A percentile compares a stretch with the other conserved stretches of the same genome.
phyloP scores from a whole-genome alignment of 2,113 vertebrate species.

The Myotis lucifugus region DNA sequence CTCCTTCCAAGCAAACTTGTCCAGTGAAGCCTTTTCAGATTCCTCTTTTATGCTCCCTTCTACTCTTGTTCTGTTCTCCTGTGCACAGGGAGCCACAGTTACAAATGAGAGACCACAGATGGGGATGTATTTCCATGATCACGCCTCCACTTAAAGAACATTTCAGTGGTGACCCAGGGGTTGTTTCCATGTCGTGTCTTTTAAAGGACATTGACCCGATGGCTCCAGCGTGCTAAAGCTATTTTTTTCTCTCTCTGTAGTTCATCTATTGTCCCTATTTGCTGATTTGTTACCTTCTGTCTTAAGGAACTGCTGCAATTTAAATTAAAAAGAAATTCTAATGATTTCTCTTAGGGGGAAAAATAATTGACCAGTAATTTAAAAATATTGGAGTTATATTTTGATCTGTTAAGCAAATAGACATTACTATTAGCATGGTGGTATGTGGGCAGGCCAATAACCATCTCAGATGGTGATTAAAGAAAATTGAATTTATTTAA shows the following conservation, averaged over 20 bases:
- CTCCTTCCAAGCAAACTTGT: neutral
- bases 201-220: neutral
- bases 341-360: neutral
- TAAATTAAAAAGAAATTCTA: constrained; percentile 49
- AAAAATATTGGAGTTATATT: constrained; percentile 50
- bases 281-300: neutral
- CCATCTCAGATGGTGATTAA: too few relatives aligned
- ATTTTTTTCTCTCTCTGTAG: neutral
- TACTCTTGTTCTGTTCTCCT: neutral
- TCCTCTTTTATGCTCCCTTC: neutral
- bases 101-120: neutral
- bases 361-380: constrained; percentile 16
- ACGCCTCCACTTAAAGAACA: constrained; percentile 12
- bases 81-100: neutral
- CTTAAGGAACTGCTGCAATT: neutral
- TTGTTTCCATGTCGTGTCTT: constrained; percentile 24
- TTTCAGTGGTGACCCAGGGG: neutral
- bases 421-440: neutral
- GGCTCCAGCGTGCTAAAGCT: neutral
- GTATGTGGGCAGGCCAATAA: too few relatives aligned
- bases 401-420: constrained; percentile 52
- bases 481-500: too few relatives aligned
- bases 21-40: neutral
- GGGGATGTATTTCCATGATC: neutral
- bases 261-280: neutral